These are phyloP conservation scores for Ariopsis seemanni DNA, from an alignment of 2,113 vertebrate genomes.

Conservation along the genomic window DNA sequence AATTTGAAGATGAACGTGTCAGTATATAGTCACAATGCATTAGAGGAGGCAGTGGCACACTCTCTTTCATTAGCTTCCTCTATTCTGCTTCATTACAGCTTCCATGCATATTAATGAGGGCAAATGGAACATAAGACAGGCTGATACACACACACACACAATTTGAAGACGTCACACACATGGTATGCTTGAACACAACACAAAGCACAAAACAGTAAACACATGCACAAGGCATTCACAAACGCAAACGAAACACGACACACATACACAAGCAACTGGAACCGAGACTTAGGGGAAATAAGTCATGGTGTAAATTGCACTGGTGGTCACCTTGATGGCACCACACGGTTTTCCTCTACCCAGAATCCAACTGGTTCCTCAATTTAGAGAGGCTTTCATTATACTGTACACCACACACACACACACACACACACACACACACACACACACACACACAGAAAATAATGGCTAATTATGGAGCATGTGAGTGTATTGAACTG, in stretches of 20 bases:
- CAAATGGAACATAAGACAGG: slow-evolving; percentile 73
- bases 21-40: slow-evolving; percentile 69
- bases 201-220: slow-evolving; percentile 63
- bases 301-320: slow-evolving; percentile 79
- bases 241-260: slow-evolving; percentile 29
- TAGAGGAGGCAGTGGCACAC: slow-evolving; percentile 67
- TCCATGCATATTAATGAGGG: slow-evolving; percentile 77
- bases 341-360: slow-evolving; percentile 75
- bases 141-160: slow-evolving; percentile 17
- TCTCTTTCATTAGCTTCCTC: slow-evolving; percentile 77
- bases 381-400: slow-evolving; percentile 72
- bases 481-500: slow-evolving; percentile 67
- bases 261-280: slow-evolving; percentile 61
- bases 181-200: neutral
- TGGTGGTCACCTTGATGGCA: slow-evolving; percentile 75
- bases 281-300: slow-evolving; percentile 71
- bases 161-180: neutral
- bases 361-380: slow-evolving; percentile 71
- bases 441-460: slow-evolving; percentile 46
- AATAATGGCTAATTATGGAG: slow-evolving; percentile 80
- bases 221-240: slow-evolving; percentile 19
- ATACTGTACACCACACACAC: slow-evolving; percentile 69
- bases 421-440: slow-evolving; percentile 50
- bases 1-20: slow-evolving; percentile 66
- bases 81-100: slow-evolving; percentile 77